Conservation (phyloP, 30 jellyfish, hydroid and myxozoan genomes). For the Hydractinia symbiolongicarpus region DNA sequence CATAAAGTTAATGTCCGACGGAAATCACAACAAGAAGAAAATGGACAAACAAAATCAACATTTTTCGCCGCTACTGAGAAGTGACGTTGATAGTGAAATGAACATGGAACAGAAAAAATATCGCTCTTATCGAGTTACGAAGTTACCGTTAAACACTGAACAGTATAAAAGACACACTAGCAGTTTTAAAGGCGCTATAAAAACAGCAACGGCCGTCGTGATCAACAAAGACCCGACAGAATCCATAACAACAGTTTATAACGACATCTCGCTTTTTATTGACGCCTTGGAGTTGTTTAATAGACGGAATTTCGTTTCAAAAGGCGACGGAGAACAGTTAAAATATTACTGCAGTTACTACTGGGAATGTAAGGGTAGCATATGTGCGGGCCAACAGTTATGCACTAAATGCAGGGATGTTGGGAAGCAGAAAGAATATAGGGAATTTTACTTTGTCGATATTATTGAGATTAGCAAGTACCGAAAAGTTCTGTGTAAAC, state of each 20-base stretch:
- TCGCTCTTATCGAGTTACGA: not conserved
- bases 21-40: not conserved
- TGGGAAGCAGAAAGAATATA: not conserved
- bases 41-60: not conserved
- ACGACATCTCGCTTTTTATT: not conserved
- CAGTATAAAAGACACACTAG: not conserved
- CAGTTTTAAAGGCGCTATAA: not conserved
- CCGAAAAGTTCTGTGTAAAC: slow-evolving; percentile 4
- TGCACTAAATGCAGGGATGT: slow-evolving; percentile 2
- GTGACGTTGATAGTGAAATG: not conserved
- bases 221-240: not conserved
- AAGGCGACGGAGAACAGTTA: not conserved
- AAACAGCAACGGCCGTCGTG: not conserved
- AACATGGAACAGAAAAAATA: not conserved
- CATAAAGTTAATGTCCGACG: not conserved
- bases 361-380: slow-evolving; percentile 6
- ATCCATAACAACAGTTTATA: not conserved
- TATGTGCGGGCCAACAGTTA: not conserved
- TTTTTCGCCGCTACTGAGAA: too few species aligned
- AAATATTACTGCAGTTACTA: not conserved
- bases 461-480: not conserved
- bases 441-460: slow-evolving; percentile 3
- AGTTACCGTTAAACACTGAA: not conserved
- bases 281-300: slow-evolving; percentile 10
- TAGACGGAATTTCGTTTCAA: not conserved